phyloP scores from a whole-genome alignment of 2,113 vertebrate species.

The Chionodraco myersi region DNA sequence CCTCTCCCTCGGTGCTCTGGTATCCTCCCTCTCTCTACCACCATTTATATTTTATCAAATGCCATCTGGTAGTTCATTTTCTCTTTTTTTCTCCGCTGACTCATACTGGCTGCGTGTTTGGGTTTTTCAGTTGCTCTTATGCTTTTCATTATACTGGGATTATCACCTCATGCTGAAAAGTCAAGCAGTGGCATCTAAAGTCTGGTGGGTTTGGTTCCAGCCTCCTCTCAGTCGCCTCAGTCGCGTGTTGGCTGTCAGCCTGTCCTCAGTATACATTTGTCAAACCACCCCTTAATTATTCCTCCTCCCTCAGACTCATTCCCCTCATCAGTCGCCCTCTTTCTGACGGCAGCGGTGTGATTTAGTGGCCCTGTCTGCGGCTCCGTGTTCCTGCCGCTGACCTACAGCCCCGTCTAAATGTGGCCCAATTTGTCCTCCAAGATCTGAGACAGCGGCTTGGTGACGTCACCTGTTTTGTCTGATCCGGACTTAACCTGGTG shows the following conservation, averaged over 20 bases:
- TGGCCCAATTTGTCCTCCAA: constrained; percentile 36
- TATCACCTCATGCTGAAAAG: constrained; percentile 52
- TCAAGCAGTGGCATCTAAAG: constrained; percentile 5
- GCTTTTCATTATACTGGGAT: constrained; percentile 49
- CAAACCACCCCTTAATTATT: constrained; percentile 61
- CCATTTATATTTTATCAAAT: constrained; percentile 51
- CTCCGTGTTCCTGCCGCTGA: constrained; percentile 46
- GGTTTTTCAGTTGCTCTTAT: constrained; percentile 32
- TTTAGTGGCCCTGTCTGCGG: constrained; percentile 52
- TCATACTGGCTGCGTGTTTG: constrained; percentile 28
- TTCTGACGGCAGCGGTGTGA: constrained; percentile 46
- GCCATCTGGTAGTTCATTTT: constrained; percentile 52
- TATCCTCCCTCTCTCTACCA: constrained; percentile 25
- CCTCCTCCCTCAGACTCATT: constrained; percentile 29
- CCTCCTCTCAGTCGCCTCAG: constrained; percentile 12
- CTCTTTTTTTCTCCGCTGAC: constrained; percentile 28
- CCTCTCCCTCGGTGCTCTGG: constrained; percentile 31
- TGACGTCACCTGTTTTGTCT: constrained; percentile 18
- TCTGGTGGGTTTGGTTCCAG: constrained; percentile 18
- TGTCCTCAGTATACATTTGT: constrained; percentile 54
- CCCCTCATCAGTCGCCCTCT: constrained; percentile 34
- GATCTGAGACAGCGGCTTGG: constrained; percentile 3
- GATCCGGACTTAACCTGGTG: constrained; percentile 29
- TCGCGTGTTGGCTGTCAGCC: constrained; percentile 47
- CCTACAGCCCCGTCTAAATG: constrained; percentile 45